Percentiles rank a stretch among this genome's conserved stretches.
Conservation (phyloP, 2,113 vertebrate genomes). For the Prunella fulvescens region DNA sequence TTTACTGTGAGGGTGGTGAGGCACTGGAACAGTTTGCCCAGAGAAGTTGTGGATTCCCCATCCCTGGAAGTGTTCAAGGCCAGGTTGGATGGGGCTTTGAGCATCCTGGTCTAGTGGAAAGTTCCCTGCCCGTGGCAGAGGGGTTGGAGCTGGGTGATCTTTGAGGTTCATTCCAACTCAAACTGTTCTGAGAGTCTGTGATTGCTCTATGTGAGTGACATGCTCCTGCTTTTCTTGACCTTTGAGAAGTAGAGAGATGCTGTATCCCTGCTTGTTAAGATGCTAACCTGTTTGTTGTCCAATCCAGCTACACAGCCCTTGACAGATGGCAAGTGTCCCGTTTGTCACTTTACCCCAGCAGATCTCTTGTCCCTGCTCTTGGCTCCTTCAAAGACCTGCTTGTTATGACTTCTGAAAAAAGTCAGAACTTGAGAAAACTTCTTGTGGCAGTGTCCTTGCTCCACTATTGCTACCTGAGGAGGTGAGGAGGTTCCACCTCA, state of each 20-base stretch:
- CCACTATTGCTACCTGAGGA: neutral
- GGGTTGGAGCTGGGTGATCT: neutral
- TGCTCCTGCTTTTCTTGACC: neutral
- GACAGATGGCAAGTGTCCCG: rapidly evolving
- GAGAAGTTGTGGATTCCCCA: neutral
- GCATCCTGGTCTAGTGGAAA: neutral
- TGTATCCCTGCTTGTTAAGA: neutral
- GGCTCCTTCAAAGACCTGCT: neutral
- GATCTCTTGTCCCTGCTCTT: neutral
- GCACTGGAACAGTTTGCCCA: neutral
- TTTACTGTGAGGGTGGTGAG: neutral
- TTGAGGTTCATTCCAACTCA: neutral
- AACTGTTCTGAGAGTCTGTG: neutral
- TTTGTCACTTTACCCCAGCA: neutral
- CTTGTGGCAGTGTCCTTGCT: neutral
- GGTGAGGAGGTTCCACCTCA: neutral
- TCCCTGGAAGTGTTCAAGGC: neutral
- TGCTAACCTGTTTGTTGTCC: neutral
- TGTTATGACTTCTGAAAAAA: neutral
- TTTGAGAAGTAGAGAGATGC: neutral
- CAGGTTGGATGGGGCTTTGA: neutral
- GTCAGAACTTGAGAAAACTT: too few species aligned
- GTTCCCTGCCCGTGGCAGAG: neutral
- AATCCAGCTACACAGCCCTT: neutral
- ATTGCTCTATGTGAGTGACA: neutral